Evolutionary conservation across 2,797 vertebrate species (phyloP).

Genomic region (Pipistrellus pipistrellus): DNA sequence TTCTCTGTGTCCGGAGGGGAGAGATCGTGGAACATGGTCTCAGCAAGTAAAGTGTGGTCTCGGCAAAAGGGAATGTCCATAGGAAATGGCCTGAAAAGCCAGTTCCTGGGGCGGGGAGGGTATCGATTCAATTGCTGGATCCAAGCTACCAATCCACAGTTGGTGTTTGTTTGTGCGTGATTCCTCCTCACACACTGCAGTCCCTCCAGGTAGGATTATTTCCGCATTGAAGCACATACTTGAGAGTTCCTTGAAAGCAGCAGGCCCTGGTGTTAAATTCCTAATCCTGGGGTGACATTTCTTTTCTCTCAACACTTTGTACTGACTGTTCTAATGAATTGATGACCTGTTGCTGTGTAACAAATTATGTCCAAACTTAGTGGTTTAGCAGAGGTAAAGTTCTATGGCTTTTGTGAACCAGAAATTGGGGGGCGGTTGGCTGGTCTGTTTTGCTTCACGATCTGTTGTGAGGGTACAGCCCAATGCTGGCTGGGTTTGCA

Average conservation of each 20-base stretch:
- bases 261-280: background rate
- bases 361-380: background rate
- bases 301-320: background rate
- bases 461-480: background rate
- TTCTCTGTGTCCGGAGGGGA: too few species aligned
- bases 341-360: background rate
- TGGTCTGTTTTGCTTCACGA: background rate
- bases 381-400: background rate
- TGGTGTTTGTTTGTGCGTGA: background rate
- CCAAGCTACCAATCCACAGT: background rate
- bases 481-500: background rate
- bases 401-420: background rate
- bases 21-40: too few species aligned
- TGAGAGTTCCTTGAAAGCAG: conserved; percentile 22
- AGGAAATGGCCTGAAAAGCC: too few species aligned
- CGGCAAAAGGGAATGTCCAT: too few species aligned
- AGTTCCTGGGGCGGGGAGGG: too few species aligned
- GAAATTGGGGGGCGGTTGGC: background rate
- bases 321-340: background rate
- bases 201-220: background rate
- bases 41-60: too few species aligned
- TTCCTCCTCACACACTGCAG: background rate
- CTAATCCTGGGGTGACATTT: background rate
- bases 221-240: background rate
- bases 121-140: too few species aligned